Evolutionary conservation across 2,113 vertebrate species (phyloP), one percentile per base, ranked within the genome.

Genomic region (Podilymbus podiceps): DNA sequence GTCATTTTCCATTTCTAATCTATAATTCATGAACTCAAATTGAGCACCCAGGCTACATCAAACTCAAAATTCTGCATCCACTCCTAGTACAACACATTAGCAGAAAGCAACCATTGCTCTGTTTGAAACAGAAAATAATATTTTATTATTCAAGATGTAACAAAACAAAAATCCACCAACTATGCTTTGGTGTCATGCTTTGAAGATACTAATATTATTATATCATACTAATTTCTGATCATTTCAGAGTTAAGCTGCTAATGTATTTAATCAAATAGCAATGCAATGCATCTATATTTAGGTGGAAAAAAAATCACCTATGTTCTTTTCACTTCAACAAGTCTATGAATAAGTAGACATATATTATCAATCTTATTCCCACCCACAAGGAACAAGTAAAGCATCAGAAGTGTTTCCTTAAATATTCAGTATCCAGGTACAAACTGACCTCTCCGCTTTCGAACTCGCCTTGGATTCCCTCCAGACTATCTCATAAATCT

Each of bases 1-100:
- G 94, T 95, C 28, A 93, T 97, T 98, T 97, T 87, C 96, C 93
- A 91, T 96, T 97, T 98, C 82, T 97, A 97, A 98, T 98, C 96
- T 98, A 98, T 98, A 98, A 98, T 98, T 98, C 97, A 98, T 98
- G 91, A 97, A 73, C 85, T 95, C 83, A 98, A 95, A 98, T 96
- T 97, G 97, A 97, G 94, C 60, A 97, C 95, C 91, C 96, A 93
- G 80, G 64, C 85, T 97, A 97, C 98, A 97, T 98, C 95, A 97
- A 96, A 98, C 92, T 97, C 95, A 94, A 85, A 97, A 98, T 95
- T 95, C 95, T 97, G 89, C 86, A 96, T 90, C 96, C 95, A 95
- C 85, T 97, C 95, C 81, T 95, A 76, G 95, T 95, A 40, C 44
- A 95, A 95, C 60, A 85, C 40, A 89, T 96, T 86, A 95, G 76